Base-by-base conservation (phyloP, 2,797 vertebrate species). In the Lemur catta region DNA sequence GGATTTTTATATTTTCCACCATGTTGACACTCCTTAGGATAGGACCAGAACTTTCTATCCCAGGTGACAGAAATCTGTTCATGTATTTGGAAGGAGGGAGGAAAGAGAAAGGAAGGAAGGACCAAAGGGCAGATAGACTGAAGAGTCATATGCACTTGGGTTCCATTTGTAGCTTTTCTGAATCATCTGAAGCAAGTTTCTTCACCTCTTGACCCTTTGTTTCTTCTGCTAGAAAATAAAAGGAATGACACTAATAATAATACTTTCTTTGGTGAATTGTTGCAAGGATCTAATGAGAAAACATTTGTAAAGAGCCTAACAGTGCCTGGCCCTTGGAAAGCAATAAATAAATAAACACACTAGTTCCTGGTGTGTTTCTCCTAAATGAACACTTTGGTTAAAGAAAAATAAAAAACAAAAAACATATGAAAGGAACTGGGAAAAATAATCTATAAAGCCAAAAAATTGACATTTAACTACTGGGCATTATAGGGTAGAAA, bases 381-480 rank as follows among this genome's bases (percentile, higher is more conserved):
- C 57, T 67, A 67, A 91, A 71, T 50, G 24, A 41, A 82, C 69
- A 71, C 67, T 95, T 78, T 93, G 90, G 76, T 48, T 61, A 94
- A 94, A 86, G 74, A 91, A 63, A 96, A 93, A 82, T 72, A 46
- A 57, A 94, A 75, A 84, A 6, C 17, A 52, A 67, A 65, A 67
- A 15, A 89, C 22, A 26, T 72, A 6, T 41, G 75, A 91, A 84
- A 95, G 24, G 57, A 91, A 33, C 15, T 50, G 50, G 28, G 59
- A 87, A 67, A 86, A 35, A 35, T 52, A 59, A 65, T 46, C 38
- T 61, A n/a, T 86, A 46, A 59, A 43, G 17, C 3, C 20, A 59
- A 28, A 33, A 65, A 84, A 76, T 38, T 0, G 18, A 41, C 33
- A 6, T 81, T 43, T 89, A 55, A 85, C 57, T 50, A 7, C 30